Base-by-base conservation (phyloP, 2,113 vertebrate genomes). In the Thermophis baileyi region DNA sequence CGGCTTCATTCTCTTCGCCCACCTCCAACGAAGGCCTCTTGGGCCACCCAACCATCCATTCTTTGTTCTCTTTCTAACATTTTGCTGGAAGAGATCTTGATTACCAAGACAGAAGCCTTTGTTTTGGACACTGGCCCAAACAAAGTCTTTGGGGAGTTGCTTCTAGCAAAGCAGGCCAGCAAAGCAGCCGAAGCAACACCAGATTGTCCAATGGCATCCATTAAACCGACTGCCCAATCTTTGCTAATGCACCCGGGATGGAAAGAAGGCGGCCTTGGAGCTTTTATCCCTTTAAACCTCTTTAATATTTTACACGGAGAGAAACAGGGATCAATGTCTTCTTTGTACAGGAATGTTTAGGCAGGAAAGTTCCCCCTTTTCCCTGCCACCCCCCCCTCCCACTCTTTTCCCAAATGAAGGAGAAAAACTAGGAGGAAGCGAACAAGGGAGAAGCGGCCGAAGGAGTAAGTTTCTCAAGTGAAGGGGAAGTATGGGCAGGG, bases 291-390 rank as follows among this genome's bases (percentile, higher is more conserved):
- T 96, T 97, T 97, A 97, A 95, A 91, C 92, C 6, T 97, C 95
- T 96, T 97, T 97, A 97, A 97, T 97, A 97, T 97, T 97, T 97
- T 95, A 97, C 97, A 25, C 92, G 11, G 90, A 91, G 93, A 60
- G 95, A 95, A 95, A 91, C 88, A 90, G 95, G 93, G 94, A 97
- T 97, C 96, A 44, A 97, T 97, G 96, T 92, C 95, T 95, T 51
- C 40, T 97, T 96, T 97, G 96, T 95, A 95, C 94, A 91, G 94
- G 85, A 18, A 91, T 93, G 87, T 94, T 97, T 95, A 94, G 95
- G 92, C 92, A 89, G 89, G 46, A 95, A 91, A 91, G 50, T 90
- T 69, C 46, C 92, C 93, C 57, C 27, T 12, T 18, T 18, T 81
- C 74, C 12, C 27, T 74, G 69, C 87, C 35, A 22, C 22, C 54